Evolutionary conservation across 2,113 vertebrate genomes (phyloP).

Genomic region (Chlorodrepanis virens): DNA sequence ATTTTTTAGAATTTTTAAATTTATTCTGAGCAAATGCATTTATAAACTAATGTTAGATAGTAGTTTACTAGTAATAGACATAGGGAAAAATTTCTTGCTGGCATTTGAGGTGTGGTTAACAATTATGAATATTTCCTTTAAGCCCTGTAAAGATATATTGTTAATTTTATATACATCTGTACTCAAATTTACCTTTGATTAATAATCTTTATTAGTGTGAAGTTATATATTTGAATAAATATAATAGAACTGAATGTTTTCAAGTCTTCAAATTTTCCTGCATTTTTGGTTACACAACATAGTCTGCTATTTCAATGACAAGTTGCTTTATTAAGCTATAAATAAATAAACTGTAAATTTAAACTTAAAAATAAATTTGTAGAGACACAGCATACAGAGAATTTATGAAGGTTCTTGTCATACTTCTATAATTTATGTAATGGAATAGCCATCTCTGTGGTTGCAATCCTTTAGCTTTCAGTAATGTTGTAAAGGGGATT

Average conservation of each 20-base stretch:
- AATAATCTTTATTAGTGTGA: neutral
- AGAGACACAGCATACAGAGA: neutral
- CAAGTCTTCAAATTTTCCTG: neutral
- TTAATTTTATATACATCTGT: neutral
- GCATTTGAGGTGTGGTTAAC: neutral
- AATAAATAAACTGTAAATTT: neutral
- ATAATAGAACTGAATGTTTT: neutral
- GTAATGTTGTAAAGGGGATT: neutral
- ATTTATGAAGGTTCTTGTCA: neutral
- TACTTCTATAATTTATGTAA: neutral
- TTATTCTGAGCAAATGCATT: neutral
- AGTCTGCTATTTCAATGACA: neutral
- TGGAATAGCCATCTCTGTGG: neutral
- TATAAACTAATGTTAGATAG: neutral
- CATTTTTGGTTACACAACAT: neutral
- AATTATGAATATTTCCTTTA: neutral
- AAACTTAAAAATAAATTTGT: neutral
- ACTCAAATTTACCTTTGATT: neutral
- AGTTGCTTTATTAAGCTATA: constrained; percentile 2
- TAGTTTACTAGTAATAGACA: neutral
- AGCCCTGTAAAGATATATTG: neutral
- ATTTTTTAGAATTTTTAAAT: neutral
- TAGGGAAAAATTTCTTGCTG: neutral
- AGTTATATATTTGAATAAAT: neutral
- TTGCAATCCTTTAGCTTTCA: neutral